Evolutionary conservation across 2,888 invertebrate genomes (phyloP).

Genomic region (Pterostichus madidus): DNA sequence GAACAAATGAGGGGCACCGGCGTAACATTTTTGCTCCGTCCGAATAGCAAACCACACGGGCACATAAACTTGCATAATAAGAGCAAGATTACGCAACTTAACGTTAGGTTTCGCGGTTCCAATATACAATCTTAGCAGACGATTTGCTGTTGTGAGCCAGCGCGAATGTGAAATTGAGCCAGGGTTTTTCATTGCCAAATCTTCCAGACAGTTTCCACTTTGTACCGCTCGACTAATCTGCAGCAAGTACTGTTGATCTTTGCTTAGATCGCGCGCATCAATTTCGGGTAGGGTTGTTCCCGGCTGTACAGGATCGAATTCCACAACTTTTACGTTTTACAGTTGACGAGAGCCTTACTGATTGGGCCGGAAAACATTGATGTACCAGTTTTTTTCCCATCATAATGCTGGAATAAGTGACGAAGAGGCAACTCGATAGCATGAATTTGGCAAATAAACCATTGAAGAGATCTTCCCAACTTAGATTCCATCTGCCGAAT

Average conservation of each 20-base stretch:
- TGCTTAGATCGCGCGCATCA: conserved; percentile 14
- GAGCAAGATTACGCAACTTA: conserved; percentile 14
- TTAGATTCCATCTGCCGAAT: conserved; percentile 16
- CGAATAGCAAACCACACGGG: too few relatives aligned
- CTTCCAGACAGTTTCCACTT: conserved; percentile 10
- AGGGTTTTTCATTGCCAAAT: conserved; percentile 19
- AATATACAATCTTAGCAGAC: conserved; percentile 28
- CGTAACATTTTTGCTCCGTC: too few relatives aligned
- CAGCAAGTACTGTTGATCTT: conserved; percentile 38
- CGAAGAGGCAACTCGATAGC: background rate
- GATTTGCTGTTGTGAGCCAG: background rate
- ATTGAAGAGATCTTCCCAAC: conserved; percentile 20
- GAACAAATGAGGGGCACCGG: too few relatives aligned
- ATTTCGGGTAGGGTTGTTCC: conserved; percentile 41
- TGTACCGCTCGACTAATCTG: conserved; percentile 40
- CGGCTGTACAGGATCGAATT: conserved; percentile 7
- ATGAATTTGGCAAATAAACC: conserved; percentile 19
- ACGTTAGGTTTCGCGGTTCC: conserved; percentile 24
- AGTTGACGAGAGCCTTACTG: background rate
- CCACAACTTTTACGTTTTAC: background rate
- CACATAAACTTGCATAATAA: too few relatives aligned
- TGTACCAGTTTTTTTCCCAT: conserved; percentile 20
- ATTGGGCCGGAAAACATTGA: background rate
- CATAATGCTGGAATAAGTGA: conserved; percentile 23
- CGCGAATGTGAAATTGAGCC: conserved; percentile 19